phyloP scores from a whole-genome alignment of 2,113 vertebrate genomes.

The Varanus salvator region DNA sequence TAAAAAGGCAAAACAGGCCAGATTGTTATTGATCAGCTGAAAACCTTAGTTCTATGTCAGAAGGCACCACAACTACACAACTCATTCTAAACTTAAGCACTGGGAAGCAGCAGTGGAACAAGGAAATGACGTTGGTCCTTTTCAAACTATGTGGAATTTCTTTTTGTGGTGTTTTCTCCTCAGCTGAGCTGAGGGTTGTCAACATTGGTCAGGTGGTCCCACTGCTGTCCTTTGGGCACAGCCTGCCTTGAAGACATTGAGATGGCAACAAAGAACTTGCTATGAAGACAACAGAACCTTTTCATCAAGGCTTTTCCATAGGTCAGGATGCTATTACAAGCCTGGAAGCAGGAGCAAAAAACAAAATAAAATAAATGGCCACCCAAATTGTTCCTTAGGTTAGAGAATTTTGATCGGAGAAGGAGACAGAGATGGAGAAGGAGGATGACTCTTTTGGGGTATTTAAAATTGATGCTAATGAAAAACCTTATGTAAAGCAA shows the following conservation, averaged over 20 bases:
- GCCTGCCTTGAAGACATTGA: no score
- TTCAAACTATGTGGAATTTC: not conserved
- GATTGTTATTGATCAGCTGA: not conserved
- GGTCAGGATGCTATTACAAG: not conserved
- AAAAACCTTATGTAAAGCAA: not conserved
- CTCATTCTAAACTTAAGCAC: not conserved
- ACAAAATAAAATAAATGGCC: not conserved
- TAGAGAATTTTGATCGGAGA: not conserved
- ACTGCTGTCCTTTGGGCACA: not conserved
- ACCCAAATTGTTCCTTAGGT: not conserved
- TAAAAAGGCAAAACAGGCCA: not conserved
- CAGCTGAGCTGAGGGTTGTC: not conserved
- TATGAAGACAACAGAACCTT: not conserved
- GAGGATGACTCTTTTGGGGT: no score
- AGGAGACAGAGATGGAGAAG: no score
- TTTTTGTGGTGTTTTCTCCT: not conserved
- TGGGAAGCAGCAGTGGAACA: not conserved
- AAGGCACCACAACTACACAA: not conserved
- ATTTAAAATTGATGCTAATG: not conserved
- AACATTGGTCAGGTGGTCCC: not conserved
- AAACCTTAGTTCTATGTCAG: not conserved
- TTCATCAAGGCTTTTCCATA: not conserved
- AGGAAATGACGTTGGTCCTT: no score
- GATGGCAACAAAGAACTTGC: not conserved
- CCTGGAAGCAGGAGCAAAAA: not conserved